Evolutionary conservation across 2,888 invertebrate species (phyloP).

Genomic region (Crossocerus cetratus): DNA sequence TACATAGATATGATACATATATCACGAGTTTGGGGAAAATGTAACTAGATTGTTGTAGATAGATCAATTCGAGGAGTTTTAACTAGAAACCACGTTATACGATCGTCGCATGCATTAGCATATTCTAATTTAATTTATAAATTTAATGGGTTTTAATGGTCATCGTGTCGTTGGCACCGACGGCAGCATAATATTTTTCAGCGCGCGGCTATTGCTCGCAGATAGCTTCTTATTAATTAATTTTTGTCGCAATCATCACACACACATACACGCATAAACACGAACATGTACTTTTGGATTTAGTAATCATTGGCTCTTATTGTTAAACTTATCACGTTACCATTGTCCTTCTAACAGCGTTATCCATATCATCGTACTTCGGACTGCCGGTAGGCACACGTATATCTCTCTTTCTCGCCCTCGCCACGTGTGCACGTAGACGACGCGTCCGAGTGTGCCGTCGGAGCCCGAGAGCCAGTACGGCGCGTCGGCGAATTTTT

Average conservation of each 20-base stretch:
- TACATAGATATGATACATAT: slow-evolving; percentile 40
- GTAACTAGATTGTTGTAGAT: slow-evolving; percentile 57
- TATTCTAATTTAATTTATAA: slow-evolving; percentile 60
- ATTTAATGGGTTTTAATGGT: slow-evolving; percentile 49
- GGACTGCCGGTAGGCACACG: slow-evolving; percentile 40
- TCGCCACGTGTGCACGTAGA: too few relatives aligned
- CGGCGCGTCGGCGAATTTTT: too few relatives aligned
- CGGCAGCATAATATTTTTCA: slow-evolving; percentile 59
- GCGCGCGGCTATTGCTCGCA: slow-evolving; percentile 36
- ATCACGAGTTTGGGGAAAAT: too few relatives aligned
- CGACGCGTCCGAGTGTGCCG: too few relatives aligned
- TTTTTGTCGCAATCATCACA: slow-evolving; percentile 12
- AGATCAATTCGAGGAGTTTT: slow-evolving; percentile 58
- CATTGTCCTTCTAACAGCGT: neutral
- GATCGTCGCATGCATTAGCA: slow-evolving; percentile 52
- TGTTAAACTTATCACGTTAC: neutral
- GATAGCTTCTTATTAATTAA: slow-evolving; percentile 46
- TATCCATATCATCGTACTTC: neutral
- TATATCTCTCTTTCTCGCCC: neutral
- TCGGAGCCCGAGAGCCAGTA: too few relatives aligned
- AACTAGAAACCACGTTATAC: slow-evolving; percentile 51
- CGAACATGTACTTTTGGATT: slow-evolving; percentile 5
- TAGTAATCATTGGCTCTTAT: neutral
- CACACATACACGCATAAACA: slow-evolving; percentile 12
- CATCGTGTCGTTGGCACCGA: slow-evolving; percentile 50